phyloP scores from a whole-genome alignment of 2,888 invertebrate species.

The Villa cingulata region DNA sequence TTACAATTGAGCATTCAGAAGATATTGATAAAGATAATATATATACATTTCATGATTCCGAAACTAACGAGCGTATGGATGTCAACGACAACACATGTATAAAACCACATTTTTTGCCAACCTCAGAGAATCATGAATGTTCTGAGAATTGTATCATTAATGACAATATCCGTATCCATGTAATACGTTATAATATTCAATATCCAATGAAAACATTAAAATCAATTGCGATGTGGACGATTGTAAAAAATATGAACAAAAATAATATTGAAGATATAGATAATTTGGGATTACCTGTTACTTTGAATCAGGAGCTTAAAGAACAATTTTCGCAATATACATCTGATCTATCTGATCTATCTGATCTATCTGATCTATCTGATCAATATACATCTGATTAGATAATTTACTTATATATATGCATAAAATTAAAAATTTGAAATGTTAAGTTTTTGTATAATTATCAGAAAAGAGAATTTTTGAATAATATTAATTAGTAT shows the following conservation, averaged over 20 bases:
- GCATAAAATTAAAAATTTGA: neutral
- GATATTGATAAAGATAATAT: too few species aligned
- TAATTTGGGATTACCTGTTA: conserved; percentile 11
- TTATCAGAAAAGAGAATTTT: too few species aligned
- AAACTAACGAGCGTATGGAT: conserved; percentile 51
- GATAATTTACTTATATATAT: neutral
- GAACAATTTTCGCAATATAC: too few species aligned
- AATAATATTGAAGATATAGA: conserved; percentile 5
- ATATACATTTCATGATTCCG: conserved; percentile 59
- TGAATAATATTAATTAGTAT: too few species aligned
- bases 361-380: too few species aligned
- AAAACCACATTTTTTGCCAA: conserved; percentile 16
- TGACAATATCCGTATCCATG: too few species aligned
- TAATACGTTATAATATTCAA: conserved; percentile 18
- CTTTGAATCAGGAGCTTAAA: conserved; percentile 10
- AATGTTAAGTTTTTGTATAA: neutral
- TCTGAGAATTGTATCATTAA: conserved; percentile 18
- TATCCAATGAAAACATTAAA: conserved; percentile 27
- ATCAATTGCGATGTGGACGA: conserved; percentile 25
- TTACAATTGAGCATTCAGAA: too few species aligned
- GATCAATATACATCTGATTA: neutral
- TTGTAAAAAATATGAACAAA: neutral
- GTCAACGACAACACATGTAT: conserved; percentile 38
- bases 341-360: neutral
- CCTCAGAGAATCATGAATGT: conserved; percentile 19